Evolutionary conservation across 2,113 vertebrate species (phyloP).

Genomic region (Chlamydotis undulata): DNA sequence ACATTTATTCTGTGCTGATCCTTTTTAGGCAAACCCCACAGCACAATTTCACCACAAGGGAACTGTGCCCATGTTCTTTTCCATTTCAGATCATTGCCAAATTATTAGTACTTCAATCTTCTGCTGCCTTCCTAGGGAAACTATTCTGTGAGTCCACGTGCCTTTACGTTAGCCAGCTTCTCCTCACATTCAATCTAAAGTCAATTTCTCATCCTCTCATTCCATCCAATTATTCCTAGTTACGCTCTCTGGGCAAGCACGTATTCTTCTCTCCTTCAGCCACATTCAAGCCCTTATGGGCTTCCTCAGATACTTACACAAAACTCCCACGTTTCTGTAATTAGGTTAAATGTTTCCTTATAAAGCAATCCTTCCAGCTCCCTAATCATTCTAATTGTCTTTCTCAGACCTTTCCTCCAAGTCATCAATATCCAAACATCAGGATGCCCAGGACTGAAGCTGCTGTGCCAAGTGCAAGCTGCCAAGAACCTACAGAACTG

Average conservation of each 20-base stretch:
- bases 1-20: not conserved
- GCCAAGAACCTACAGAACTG: not conserved
- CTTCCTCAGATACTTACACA: not conserved
- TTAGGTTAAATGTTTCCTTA: not conserved
- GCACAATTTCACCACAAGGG: not conserved
- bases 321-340: not conserved
- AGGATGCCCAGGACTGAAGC: not conserved
- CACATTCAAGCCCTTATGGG: not conserved
- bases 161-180: not conserved
- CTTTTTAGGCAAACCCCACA: not conserved
- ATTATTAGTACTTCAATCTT: not conserved
- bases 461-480: not conserved
- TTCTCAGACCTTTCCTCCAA: not conserved
- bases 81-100: not conserved
- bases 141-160: not conserved
- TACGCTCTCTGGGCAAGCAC: not conserved
- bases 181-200: not conserved
- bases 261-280: not conserved
- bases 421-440: not conserved
- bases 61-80: not conserved
- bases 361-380: not conserved
- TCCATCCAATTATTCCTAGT: not conserved
- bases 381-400: not conserved
- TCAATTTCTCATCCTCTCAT: not conserved
- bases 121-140: not conserved